Evolutionary conservation across 2,113 vertebrate species (phyloP).

Genomic region (Opisthocomus hoazin): DNA sequence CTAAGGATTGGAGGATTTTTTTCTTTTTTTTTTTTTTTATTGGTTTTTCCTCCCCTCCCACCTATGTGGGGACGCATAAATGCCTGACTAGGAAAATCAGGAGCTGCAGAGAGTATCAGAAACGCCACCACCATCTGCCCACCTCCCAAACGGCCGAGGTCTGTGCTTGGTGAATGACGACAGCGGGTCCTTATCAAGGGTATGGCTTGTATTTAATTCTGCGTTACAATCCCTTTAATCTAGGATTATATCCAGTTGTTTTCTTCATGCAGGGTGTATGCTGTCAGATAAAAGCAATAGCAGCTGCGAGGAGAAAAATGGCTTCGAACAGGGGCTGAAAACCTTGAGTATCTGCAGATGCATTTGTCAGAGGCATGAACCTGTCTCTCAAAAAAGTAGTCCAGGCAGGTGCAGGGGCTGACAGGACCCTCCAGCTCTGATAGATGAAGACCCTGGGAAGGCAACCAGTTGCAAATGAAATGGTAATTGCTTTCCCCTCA

Average conservation of each 20-base stretch:
- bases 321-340: neutral
- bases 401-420: conserved; percentile 2
- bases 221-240: conserved; percentile 70
- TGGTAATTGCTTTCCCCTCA: conserved; percentile 74
- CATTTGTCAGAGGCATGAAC: neutral
- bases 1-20: neutral
- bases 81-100: conserved; percentile 4
- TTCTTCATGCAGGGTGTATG: conserved; percentile 66
- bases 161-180: conserved; percentile 12
- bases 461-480: conserved; percentile 69
- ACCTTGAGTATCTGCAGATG: neutral
- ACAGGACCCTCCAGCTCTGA: conserved; percentile 8
- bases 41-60: too few relatives aligned
- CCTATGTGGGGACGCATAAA: neutral
- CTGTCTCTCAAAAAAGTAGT: neutral
- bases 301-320: neutral
- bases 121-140: conserved; percentile 8
- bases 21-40: neutral
- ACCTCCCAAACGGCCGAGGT: neutral
- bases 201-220: conserved; percentile 44
- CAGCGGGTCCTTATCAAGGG: neutral
- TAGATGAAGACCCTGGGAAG: conserved; percentile 48
- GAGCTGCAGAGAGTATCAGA: neutral
- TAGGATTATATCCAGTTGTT: conserved; percentile 79
- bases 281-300: conserved; percentile 53